Evolutionary conservation across 2,113 vertebrate genomes (phyloP).

Genomic region (Mesocricetus auratus): DNA sequence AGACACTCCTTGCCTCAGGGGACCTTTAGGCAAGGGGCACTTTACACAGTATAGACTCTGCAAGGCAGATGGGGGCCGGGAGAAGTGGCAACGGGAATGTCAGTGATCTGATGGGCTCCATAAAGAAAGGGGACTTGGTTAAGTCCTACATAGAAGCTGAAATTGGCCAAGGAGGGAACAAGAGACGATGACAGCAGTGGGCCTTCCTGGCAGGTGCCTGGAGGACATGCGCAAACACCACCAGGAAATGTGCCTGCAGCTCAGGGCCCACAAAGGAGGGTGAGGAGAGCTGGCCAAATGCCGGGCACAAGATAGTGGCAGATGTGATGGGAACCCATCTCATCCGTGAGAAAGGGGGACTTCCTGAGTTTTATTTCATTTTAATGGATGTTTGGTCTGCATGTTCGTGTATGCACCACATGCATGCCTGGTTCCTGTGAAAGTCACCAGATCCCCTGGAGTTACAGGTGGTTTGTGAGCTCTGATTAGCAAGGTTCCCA

Average conservation of each 20-base stretch:
- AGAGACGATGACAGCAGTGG: background rate
- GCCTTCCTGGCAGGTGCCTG: background rate
- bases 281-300: background rate
- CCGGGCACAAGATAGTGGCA: fast-evolving
- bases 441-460: background rate
- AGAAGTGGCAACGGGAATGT: background rate
- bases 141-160: background rate
- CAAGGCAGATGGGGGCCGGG: background rate
- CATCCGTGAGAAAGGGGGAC: background rate
- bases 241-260: background rate
- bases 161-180: background rate
- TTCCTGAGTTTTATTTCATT: background rate
- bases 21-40: background rate
- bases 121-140: background rate
- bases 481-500: background rate
- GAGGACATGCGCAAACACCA: background rate
- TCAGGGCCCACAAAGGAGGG: fast-evolving
- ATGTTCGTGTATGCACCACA: background rate
- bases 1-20: background rate
- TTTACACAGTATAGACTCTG: background rate
- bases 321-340: background rate
- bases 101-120: background rate
- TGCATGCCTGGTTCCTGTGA: background rate
- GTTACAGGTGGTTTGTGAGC: background rate
- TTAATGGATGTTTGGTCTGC: background rate